These are phyloP conservation scores for Labia minor DNA, from an alignment of 2,888 invertebrate species.

Conservation along the genomic window DNA sequence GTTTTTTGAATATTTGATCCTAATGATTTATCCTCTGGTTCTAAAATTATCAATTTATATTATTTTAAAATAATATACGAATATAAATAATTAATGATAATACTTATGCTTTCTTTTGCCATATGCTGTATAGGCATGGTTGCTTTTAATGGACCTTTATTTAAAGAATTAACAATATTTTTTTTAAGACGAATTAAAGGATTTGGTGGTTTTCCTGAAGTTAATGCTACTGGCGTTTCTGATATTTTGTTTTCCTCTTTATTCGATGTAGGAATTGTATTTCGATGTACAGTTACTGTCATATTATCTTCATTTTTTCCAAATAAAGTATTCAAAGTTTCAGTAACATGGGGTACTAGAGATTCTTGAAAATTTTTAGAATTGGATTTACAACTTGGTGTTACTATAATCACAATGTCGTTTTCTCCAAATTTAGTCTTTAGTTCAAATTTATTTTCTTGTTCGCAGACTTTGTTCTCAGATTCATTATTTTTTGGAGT, in stretches of 20 bases:
- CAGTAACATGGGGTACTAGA: neutral
- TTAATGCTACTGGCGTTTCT: neutral
- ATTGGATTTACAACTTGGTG: neutral
- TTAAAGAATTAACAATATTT: neutral
- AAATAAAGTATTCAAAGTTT: neutral
- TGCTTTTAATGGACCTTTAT: neutral
- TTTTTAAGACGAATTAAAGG: neutral
- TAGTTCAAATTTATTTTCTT: neutral
- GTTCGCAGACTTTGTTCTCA: neutral
- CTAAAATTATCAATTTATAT: neutral
- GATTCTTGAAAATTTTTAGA: neutral
- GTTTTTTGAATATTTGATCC: neutral
- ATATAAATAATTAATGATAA: neutral
- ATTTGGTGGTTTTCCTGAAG: neutral
- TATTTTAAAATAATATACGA: neutral
- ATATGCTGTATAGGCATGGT: neutral
- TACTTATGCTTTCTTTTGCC: neutral
- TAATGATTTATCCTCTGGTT: no score
- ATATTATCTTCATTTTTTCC: neutral
- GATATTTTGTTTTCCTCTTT: neutral
- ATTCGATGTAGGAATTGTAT: no score
- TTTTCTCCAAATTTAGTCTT: neutral
- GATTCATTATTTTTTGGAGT: neutral
- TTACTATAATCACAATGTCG: neutral
- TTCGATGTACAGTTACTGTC: neutral